These are phyloP conservation scores for Pardalotus punctatus DNA, from an alignment of 2,113 vertebrate genomes.

Conservation along the genomic window DNA sequence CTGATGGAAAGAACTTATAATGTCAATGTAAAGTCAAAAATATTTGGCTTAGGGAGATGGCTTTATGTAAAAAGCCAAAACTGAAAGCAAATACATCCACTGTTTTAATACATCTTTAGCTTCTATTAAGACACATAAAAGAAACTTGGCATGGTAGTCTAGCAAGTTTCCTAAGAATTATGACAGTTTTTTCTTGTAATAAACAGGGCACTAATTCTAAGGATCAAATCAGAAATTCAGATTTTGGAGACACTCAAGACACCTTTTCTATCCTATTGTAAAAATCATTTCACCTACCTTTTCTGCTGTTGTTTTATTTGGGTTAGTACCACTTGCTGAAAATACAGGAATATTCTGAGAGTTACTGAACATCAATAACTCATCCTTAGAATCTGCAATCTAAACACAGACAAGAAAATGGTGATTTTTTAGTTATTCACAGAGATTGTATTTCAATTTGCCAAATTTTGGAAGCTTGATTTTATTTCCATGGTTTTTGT, in stretches of 20 bases:
- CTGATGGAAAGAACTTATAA: neutral
- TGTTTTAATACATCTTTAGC: neutral
- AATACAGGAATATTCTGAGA: constrained; percentile 65
- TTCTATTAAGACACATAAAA: neutral
- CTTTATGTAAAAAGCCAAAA: neutral
- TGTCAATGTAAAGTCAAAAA: neutral
- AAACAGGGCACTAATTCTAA: neutral
- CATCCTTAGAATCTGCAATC: constrained; percentile 84
- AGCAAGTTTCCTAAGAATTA: neutral
- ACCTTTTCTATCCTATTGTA: neutral
- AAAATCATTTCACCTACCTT: constrained; percentile 60
- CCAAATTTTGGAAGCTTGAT: neutral
- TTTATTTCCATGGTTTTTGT: neutral
- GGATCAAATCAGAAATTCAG: neutral
- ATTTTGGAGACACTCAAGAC: neutral
- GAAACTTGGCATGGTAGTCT: neutral
- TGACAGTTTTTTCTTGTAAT: neutral
- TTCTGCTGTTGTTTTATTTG: constrained; percentile 65
- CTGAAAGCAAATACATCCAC: neutral
- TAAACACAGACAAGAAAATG: constrained; percentile 48
- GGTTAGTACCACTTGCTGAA: constrained; percentile 54
- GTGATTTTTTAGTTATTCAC: neutral
- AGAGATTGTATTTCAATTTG: neutral
- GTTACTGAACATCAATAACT: constrained; percentile 78
- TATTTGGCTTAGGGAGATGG: neutral